Evolutionary conservation across 2,797 vertebrate genomes (phyloP), one percentile per base, ranked within the genome.

Genomic region (Tokudaia muenninki): DNA sequence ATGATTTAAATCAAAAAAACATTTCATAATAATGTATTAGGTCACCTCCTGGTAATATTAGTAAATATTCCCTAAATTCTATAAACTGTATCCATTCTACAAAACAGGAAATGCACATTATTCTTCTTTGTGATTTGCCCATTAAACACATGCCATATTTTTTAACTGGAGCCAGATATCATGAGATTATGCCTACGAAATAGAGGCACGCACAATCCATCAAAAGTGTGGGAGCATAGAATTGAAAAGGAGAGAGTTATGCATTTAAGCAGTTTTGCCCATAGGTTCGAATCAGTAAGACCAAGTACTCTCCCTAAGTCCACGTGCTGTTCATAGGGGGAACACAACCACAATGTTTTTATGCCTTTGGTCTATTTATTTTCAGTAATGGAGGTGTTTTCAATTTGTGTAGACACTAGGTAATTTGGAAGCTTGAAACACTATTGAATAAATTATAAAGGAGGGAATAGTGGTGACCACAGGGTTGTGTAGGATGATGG

Each of bases 11-110:
- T 84, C 6, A 55, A 41, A 96, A 6, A 93, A 75, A 92, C 50
- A 0, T 75, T 91, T 87, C 59, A 4, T 61, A 80, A 86, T n/a
- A 90, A 8, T 65, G 21, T 63, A 65, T 77, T 67, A 96, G 90
- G 12, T 44, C 37, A 67, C 11, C 19, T 89, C 24, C 44, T 83
- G 50, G 16, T 47, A 94, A 57, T 63, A 87, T 61, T 84, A 80
- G 8, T 17, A 95, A 47, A 34, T 74, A 47, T 55, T 81, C 92
- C 57, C 59, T 93, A 88, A 92, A 93, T 94, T 81, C 52, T 84
- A 52, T 57, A 31, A 59, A 37, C n/a, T 84, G 6, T 81, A 90
- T 84, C 84, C 55, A 96, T 22, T 95, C 95, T 84, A 92, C 29
- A 86, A 90, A 90, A 88, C 65, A 67, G 47, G 44, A 94, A 84